Conservation (phyloP, 1,140 invertebrate genomes). For the Alviniconcha marisindica region DNA sequence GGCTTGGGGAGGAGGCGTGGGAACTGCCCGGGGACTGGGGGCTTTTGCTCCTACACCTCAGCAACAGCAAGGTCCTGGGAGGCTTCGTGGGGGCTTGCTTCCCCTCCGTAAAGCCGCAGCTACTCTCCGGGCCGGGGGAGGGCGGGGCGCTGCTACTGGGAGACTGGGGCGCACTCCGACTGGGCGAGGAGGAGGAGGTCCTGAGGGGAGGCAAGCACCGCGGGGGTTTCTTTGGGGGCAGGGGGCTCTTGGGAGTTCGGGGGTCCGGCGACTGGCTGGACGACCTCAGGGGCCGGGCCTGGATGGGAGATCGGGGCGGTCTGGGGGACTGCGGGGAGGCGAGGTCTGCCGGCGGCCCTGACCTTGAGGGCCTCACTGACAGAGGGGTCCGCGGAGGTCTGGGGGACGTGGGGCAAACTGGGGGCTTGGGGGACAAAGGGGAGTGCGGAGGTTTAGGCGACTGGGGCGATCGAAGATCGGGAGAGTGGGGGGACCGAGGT, state of each 20-base stretch:
- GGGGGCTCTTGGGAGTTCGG: background rate
- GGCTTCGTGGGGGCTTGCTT: conserved; percentile 24
- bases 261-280: background rate
- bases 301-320: background rate
- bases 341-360: background rate
- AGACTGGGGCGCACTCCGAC: conserved; percentile 13
- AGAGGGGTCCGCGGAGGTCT: background rate
- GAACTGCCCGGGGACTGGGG: conserved; percentile 21
- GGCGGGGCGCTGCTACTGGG: conserved; percentile 19
- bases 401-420: background rate
- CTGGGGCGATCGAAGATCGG: conserved; percentile 19
- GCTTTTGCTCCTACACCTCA: conserved; percentile 15
- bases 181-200: background rate
- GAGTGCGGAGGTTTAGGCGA: conserved; percentile 15
- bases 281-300: background rate
- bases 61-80: background rate
- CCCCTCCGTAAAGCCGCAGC: background rate
- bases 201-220: background rate
- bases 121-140: conserved; percentile 25
- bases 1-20: conserved; percentile 4
- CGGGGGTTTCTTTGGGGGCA: background rate
- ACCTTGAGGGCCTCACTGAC: background rate
- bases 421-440: conserved; percentile 28
- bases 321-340: background rate
- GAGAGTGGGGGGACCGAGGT: background rate